phyloP scores from a whole-genome alignment of 2,797 vertebrate genomes.

The Neoniphon sammara region DNA sequence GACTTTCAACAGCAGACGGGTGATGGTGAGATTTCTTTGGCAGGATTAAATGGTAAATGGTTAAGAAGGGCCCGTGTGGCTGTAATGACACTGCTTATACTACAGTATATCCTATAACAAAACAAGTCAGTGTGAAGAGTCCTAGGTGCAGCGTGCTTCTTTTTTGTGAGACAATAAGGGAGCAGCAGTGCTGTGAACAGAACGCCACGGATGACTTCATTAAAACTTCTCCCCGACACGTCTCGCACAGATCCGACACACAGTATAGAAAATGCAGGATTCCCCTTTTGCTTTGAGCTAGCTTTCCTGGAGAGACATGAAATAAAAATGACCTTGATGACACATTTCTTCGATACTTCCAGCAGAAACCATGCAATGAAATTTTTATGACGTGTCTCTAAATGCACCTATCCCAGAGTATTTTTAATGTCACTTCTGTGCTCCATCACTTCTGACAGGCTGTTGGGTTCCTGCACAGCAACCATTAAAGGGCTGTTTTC shows the following conservation, averaged over 20 bases:
- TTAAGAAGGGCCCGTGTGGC: neutral
- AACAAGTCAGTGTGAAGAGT: conserved; percentile 41
- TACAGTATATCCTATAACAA: conserved; percentile 25
- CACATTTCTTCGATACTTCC: conserved; percentile 70
- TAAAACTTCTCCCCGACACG: neutral
- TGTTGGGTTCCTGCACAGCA: conserved; percentile 55
- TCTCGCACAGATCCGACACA: neutral
- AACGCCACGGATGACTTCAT: neutral
- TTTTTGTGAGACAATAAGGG: neutral
- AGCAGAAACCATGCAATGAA: conserved; percentile 65
- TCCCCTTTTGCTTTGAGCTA: conserved; percentile 5
- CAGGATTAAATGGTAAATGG: conserved; percentile 9
- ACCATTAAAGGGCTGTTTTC: conserved; percentile 56
- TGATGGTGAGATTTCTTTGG: conserved; percentile 1
- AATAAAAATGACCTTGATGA: conserved; percentile 77
- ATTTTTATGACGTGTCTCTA: conserved; percentile 75
- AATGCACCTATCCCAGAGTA: conserved; percentile 74
- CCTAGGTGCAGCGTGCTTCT: neutral
- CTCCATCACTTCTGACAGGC: conserved; percentile 74
- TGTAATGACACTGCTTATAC: conserved; percentile 20
- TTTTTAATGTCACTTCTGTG: conserved; percentile 78
- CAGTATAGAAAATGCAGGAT: neutral
- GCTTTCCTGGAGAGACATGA: conserved; percentile 70
- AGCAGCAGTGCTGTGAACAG: neutral
- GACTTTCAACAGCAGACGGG: conserved; percentile 1